phyloP scores from a whole-genome alignment of 92 coral and sea anemone species.

The Palythoa grandis region DNA sequence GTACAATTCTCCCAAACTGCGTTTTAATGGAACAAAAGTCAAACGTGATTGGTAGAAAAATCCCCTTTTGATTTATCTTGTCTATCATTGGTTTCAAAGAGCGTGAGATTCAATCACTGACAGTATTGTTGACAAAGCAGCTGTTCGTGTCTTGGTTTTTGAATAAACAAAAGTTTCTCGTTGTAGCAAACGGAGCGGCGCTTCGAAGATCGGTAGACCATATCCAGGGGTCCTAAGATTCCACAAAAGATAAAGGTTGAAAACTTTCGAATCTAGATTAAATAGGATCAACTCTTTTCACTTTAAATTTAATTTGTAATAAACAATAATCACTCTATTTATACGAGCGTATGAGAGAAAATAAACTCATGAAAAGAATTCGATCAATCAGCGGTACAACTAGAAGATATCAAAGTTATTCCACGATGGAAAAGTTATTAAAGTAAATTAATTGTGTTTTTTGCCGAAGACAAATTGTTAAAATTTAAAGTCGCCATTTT shows the following conservation, averaged over 20 bases:
- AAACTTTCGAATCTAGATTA: neutral
- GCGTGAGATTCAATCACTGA: conserved; percentile 19
- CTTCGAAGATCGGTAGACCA: neutral
- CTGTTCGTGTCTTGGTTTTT: conserved; percentile 8
- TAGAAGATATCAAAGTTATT: neutral
- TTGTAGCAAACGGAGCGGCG: neutral
- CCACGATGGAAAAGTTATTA: neutral
- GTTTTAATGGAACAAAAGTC: conserved; percentile 20
- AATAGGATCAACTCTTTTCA: neutral
- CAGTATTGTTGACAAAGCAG: conserved; percentile 15
- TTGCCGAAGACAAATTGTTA: neutral
- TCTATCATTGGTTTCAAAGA: conserved; percentile 39
- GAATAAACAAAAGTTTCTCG: conserved; percentile 13
- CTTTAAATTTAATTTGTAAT: neutral
- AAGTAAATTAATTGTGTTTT: neutral
- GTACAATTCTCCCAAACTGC: conserved; percentile 47
- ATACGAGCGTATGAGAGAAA: neutral
- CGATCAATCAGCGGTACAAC: neutral
- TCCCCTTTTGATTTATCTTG: conserved; percentile 31
- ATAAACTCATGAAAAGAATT: neutral
- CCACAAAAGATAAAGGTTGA: neutral
- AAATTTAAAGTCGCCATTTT: neutral
- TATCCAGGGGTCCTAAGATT: neutral
- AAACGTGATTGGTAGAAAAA: conserved; percentile 33
- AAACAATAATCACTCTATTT: neutral